A percentile compares a stretch with the other conserved stretches of the same genome.
phyloP scores from a whole-genome alignment of 1,140 invertebrate species.

The Oedothorax gibbosus region DNA sequence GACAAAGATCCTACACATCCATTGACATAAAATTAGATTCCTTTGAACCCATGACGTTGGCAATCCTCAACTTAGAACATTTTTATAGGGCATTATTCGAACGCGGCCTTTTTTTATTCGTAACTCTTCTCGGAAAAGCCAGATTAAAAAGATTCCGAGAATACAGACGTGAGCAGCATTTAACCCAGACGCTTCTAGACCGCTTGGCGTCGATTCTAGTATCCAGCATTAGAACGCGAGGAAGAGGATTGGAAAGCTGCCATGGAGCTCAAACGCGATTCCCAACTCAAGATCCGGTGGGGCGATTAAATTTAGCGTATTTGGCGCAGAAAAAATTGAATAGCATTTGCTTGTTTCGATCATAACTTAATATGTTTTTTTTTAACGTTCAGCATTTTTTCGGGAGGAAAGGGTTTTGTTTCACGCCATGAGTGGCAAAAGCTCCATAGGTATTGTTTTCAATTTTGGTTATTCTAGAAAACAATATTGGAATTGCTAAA shows the following conservation, averaged over 20 bases:
- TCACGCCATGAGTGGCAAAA: too few relatives aligned
- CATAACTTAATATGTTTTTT: too few relatives aligned
- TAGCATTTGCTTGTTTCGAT: too few relatives aligned
- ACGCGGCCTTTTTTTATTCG: background rate
- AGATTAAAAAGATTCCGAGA: constrained; percentile 3
- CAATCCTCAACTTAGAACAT: constrained; percentile 8
- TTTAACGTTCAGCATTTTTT: too few relatives aligned
- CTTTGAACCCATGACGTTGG: background rate
- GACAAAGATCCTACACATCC: too few relatives aligned
- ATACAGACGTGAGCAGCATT: background rate
- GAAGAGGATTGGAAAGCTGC: constrained; percentile 17
- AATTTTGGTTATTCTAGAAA: too few relatives aligned
- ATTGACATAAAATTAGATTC: background rate
- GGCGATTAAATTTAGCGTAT: too few relatives aligned
- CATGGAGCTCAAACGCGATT: background rate
- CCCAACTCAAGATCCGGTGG: too few relatives aligned
- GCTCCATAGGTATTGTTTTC: too few relatives aligned
- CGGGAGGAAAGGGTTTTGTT: too few relatives aligned
- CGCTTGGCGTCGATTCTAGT: constrained; percentile 24
- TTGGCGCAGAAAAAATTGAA: too few relatives aligned
- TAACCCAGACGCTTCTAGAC: constrained; percentile 35
- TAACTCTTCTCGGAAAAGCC: constrained; percentile 4
- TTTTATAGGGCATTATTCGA: background rate
- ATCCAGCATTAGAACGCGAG: background rate
- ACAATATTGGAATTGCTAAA: too few relatives aligned